phyloP scores from a whole-genome alignment of 2,888 invertebrate species.

The Anodontia alba region DNA sequence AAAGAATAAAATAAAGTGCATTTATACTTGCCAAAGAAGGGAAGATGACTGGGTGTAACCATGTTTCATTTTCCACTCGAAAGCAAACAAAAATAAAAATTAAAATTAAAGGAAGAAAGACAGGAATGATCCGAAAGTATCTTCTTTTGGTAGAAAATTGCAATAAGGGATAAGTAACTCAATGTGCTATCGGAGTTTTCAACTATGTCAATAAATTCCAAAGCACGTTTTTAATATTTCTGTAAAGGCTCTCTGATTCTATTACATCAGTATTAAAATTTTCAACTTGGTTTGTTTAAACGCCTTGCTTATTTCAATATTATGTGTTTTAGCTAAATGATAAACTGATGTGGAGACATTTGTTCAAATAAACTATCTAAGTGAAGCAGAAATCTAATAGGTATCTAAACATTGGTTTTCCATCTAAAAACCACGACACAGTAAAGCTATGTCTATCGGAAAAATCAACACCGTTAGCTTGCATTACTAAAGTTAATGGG shows the following conservation, averaged over 20 bases:
- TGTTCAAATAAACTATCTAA: conserved; percentile 2
- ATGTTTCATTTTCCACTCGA: no score
- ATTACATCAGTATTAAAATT: no score
- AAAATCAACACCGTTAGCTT: conserved; percentile 16
- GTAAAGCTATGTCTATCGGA: conserved; percentile 1
- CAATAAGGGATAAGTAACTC: no score
- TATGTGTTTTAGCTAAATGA: not conserved
- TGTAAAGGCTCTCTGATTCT: not conserved
- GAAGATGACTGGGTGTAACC: no score
- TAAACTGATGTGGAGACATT: not conserved
- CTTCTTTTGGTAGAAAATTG: no score
- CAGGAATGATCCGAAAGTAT: no score
- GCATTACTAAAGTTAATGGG: conserved; percentile 45
- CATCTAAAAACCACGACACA: not conserved
- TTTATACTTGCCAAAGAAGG: no score
- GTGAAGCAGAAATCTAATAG: not conserved
- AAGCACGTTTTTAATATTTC: conserved; percentile 9
- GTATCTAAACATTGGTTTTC: conserved; percentile 12
- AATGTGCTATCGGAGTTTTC: no score
- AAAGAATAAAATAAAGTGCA: no score
- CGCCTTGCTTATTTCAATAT: not conserved
- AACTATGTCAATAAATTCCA: conserved; percentile 33
- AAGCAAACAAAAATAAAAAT: no score
- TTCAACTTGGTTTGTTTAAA: not conserved
- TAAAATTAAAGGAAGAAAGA: no score